These are phyloP conservation scores for Diadumene lineata DNA, from an alignment of 92 coral and sea anemone species.

Conservation along the genomic window DNA sequence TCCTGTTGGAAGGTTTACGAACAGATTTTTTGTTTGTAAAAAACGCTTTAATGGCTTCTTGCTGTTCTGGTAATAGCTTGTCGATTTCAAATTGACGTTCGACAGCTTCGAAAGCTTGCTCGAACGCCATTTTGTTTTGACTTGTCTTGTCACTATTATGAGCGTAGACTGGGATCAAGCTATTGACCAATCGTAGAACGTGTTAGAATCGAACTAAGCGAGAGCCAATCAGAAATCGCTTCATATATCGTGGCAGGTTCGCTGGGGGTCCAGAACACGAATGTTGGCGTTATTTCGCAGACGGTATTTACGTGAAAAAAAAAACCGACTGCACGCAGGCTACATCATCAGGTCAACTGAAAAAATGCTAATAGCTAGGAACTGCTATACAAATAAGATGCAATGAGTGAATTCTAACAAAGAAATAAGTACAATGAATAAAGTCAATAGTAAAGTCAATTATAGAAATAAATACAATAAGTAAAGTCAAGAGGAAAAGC, in stretches of 20 bases:
- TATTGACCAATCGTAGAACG: constrained; percentile 10
- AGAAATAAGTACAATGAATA: too few relatives aligned
- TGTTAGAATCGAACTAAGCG: not conserved
- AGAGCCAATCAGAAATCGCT: not conserved
- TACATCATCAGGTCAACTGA: too few relatives aligned
- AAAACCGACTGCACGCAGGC: too few relatives aligned
- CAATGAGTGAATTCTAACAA: too few relatives aligned
- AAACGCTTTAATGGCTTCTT: too few relatives aligned
- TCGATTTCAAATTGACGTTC: not conserved
- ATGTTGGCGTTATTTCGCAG: not conserved
- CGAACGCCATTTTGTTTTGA: not conserved
- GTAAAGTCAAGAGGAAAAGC: too few relatives aligned
- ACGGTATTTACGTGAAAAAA: too few relatives aligned
- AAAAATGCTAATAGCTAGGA: too few relatives aligned
- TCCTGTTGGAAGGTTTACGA: not conserved
- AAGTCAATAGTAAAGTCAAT: too few relatives aligned
- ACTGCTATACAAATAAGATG: too few relatives aligned
- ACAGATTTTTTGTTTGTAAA: too few relatives aligned
- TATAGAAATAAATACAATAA: too few relatives aligned
- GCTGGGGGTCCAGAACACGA: constrained; percentile 5
- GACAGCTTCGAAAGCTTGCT: not conserved
- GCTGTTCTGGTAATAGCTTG: not conserved
- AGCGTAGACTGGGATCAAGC: not conserved
- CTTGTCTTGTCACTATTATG: not conserved
- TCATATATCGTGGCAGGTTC: not conserved